phyloP scores from a whole-genome alignment of 2,113 vertebrate genomes.

The Solea solea region DNA sequence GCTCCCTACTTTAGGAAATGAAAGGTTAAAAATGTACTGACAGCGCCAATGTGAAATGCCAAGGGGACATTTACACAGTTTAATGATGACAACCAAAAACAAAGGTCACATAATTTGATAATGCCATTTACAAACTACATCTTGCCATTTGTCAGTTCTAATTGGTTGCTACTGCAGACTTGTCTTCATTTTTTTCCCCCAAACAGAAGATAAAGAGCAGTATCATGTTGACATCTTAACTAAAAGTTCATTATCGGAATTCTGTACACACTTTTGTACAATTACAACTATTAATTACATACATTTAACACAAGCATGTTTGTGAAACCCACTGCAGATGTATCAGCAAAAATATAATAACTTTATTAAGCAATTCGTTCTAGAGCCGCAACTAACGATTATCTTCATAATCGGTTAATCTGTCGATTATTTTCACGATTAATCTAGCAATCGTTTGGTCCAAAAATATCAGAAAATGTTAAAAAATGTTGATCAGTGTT shows the following conservation, averaged over 20 bases:
- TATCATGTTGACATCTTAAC: neutral
- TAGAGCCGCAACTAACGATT: too few species aligned
- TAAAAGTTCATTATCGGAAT: neutral
- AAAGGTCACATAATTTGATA: constrained; percentile 35
- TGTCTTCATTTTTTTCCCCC: too few species aligned
- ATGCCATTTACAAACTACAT: constrained; percentile 29
- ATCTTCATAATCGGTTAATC: too few species aligned
- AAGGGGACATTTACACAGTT: constrained; percentile 15
- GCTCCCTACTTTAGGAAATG: neutral
- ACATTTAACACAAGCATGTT: neutral
- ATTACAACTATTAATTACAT: too few species aligned
- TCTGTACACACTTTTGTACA: too few species aligned
- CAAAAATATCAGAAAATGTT: too few species aligned
- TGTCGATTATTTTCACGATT: too few species aligned
- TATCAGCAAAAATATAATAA: too few species aligned
- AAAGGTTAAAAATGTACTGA: neutral
- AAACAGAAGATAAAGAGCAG: neutral
- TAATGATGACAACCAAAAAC: constrained; percentile 32
- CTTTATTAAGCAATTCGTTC: neutral
- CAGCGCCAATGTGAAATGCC: constrained; percentile 14
- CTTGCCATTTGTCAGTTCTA: neutral
- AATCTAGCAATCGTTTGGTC: too few species aligned
- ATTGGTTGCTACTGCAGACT: too few species aligned
- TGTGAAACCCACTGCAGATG: neutral
- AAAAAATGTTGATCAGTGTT: too few species aligned